Percentiles rank a stretch among this genome's conserved stretches.
Evolutionary conservation across 2,113 vertebrate species (phyloP).

Genomic region (Trogon melanurus): DNA sequence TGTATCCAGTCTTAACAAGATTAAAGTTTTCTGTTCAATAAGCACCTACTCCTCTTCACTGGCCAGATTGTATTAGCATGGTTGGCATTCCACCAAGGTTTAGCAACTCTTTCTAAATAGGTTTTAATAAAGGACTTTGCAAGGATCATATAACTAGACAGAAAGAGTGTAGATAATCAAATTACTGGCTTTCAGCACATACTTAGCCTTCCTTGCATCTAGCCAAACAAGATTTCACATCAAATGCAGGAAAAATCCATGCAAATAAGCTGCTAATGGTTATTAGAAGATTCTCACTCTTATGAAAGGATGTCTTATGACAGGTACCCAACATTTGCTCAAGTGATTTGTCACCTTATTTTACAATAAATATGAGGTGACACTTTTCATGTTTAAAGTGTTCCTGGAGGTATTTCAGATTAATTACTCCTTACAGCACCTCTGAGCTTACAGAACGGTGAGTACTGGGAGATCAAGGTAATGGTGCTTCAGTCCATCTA

Average conservation of each 20-base stretch:
- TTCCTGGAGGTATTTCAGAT: background rate
- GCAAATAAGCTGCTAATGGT: slow-evolving; percentile 48
- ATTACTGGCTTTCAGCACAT: slow-evolving; percentile 63
- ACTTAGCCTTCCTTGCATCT: slow-evolving; percentile 37
- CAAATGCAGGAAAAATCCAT: slow-evolving; percentile 35
- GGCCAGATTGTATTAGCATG: slow-evolving; percentile 35
- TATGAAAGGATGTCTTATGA: slow-evolving; percentile 33
- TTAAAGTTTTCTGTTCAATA: slow-evolving; percentile 54
- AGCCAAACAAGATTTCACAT: slow-evolving; percentile 23
- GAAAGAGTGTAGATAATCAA: slow-evolving; percentile 64
- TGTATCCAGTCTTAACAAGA: slow-evolving; percentile 56
- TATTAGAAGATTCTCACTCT: background rate
- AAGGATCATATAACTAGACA: slow-evolving; percentile 53
- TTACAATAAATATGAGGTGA: slow-evolving; percentile 13
- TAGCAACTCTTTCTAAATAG: slow-evolving; percentile 49
- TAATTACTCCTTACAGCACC: background rate
- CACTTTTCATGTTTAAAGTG: background rate
- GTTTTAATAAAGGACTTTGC: slow-evolving; percentile 54
- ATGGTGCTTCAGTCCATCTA: background rate
- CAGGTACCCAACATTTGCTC: slow-evolving; percentile 19
- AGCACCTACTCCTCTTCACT: background rate
- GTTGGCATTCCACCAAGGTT: slow-evolving; percentile 46
- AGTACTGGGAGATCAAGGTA: background rate
- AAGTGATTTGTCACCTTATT: slow-evolving; percentile 39
- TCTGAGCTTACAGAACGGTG: background rate